Evolutionary conservation across 2,113 vertebrate species (phyloP), one percentile per base, ranked within the genome.

Genomic region (Hyla sarda): DNA sequence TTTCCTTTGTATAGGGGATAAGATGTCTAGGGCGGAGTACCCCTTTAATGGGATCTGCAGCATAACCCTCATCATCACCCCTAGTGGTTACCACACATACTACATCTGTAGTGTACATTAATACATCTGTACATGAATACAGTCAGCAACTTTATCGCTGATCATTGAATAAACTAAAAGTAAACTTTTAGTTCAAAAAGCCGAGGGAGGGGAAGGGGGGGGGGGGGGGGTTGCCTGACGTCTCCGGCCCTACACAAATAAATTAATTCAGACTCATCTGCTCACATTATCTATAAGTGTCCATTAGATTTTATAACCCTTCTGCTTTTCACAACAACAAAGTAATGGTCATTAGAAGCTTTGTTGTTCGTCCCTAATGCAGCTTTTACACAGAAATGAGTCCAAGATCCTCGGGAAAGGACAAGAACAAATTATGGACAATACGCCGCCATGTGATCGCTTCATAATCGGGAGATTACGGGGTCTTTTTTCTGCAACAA

Each of bases 341-440:
- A 75, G 72, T 48, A 84, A 75, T 30, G 41, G 54, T 84, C 82
- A 84, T 84, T 84, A 84, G 52, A 76, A 75, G 71, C 72, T 62
- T 84, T 76, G 52, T 74, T 56, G 48, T 34, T 21, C 23, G 41
- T 48, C 41, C 37, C 37, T 84, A 47, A 84, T 84, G 72, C 71
- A 32, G 50, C 82, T 84, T 45, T 75, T 84, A 84, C 71, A 76
- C 21, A 56, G 47, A 65, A 58, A 84, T 19, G 69, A 75, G 54
- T 25, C 6, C n/a, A 41, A n/a, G 56, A 34, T 80, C 45, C 58
- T 82, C 13, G 67, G 79, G 10, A 69, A 67, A 82, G 6, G 69
- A 16, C 67, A n/a, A 72, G 69, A 52, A 45, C 67, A 56, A 83
- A 83, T 41, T n/a, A 72, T n/a, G 48, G 13, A 45, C 79, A 82